Percentiles rank a stretch among this genome's conserved stretches.
These are phyloP conservation scores for Pachyrhynchus sulphureomaculatus DNA, from an alignment of 1,140 invertebrate genomes.

Conservation along the genomic window DNA sequence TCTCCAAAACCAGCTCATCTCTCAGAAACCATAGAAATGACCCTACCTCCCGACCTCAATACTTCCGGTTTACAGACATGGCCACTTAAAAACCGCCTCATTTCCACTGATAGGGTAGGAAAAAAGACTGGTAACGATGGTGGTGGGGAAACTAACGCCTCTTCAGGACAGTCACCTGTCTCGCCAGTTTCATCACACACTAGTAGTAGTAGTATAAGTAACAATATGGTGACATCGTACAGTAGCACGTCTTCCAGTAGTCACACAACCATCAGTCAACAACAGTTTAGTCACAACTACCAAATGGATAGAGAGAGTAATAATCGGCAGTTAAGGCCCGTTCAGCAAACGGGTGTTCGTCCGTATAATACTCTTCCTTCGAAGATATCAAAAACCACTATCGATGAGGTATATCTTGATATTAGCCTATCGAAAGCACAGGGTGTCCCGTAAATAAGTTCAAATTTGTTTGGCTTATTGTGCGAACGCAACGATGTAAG, in stretches of 20 bases:
- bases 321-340: background rate
- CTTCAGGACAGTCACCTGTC: background rate
- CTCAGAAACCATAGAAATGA: constrained; percentile 59
- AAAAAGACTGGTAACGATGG: constrained; percentile 32
- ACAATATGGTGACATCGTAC: background rate
- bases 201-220: constrained; percentile 12
- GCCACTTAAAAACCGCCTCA: constrained; percentile 65
- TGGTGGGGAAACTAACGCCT: background rate
- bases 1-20: constrained; percentile 52
- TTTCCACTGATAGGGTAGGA: constrained; percentile 51
- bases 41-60: constrained; percentile 52
- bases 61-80: constrained; percentile 56
- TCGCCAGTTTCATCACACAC: background rate
- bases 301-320: background rate
- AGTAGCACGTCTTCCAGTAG: constrained; percentile 4
- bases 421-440: too few species aligned
- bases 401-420: constrained; percentile 27
- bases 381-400: constrained; percentile 24
- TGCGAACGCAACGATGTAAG: too few species aligned
- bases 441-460: too few species aligned
- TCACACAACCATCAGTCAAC: background rate
- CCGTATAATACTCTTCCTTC: constrained; percentile 20
- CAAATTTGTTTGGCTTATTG: too few species aligned
- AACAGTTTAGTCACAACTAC: constrained; percentile 1
- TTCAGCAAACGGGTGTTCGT: background rate